Base-by-base conservation (phyloP, 2,113 vertebrate species). In the Nycticryphes semicollaris region DNA sequence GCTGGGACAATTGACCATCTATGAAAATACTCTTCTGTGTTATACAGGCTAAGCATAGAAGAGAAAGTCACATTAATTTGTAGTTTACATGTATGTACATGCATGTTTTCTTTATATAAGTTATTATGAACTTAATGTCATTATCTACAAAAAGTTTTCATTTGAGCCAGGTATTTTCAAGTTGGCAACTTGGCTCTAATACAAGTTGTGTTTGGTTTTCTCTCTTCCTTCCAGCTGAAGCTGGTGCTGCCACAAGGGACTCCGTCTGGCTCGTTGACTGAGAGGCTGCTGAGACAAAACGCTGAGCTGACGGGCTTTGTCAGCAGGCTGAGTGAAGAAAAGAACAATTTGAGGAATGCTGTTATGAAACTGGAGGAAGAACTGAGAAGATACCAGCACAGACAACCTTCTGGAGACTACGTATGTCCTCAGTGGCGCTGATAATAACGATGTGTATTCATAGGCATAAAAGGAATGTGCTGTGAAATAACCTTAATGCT, bases 251-350 rank as follows among this genome's bases (percentile, higher is more conserved):
- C 97, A 6, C 94, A 98, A 3, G 98, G 98, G 62, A 96, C 97
- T 51, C 98, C 98, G 1, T 98, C 98, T 74, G 98, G 97, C 93
- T 97, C 98, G 1, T 90, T 99, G 93, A 99, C 98, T 3, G 99
- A 99, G 98, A 98, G 98, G 43, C 98, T 99, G 74, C 98, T 99
- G 92, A 98, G 98, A 91, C 99, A 99, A 94, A 99, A 99, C 14
- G 98, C 99, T 1, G 99, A 99, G 95, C 98, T 99, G 68, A 99
- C 99, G 0, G 99, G 99, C 47, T 99, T 99, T 23, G 99, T 99
- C 93, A 99, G 99, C 93, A 98, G 98, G 4, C 98, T 99, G 94
- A 99, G 99, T 0, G 99, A 99, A 75, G 99, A 99, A 95, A 99
- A 99, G 98, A 99, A 99, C 57, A 99, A 99, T 70, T 97, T 99